Base-by-base conservation (phyloP, 1,140 invertebrate species). In the Drosophila bocki region DNA sequence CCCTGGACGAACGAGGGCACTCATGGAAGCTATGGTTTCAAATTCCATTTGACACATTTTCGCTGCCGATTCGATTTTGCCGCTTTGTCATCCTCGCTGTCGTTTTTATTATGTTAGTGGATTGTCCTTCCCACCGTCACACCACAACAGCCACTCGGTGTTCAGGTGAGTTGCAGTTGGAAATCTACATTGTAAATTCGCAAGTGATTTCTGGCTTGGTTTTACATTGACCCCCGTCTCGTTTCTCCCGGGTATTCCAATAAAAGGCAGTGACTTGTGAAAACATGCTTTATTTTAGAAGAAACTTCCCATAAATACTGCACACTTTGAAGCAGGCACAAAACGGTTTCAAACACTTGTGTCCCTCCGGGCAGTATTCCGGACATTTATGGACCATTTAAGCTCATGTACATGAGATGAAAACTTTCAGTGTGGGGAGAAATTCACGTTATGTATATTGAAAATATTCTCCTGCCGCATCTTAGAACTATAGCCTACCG, bases 1-100 rank as follows among this genome's bases (percentile, higher is more conserved):
- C 75, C 63, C 75, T 61, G 74, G 54, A 50, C 59, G 56, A 58
- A 44, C 61, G 63, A 42, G 42, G 63, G 60, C 41, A 29, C 41
- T 48, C 59, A 63, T 42, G 53, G 62, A 54, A 61, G 42, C 75
- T 37, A 70, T 59, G 67, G 70, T 78, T 80, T 87, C 60, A 67
- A 87, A 87, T 82, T 87, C 81, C 79, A 87, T 82, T 86, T 86
- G 76, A 77, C 84, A 87, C 83, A 87, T 87, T 83, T 77, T 70
- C 57, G 60, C 42, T n/a, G 22, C 19, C 69, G 53, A 71, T 78
- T 50, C 82, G 68, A 76, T 67, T 56, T 45, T 37, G 51, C 33
- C 33, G 39, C 65, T 48, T 78, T 74, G 64, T 78, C 72, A 53
- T 76, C 39, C 48, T 48, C 33, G 19, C 54, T 57, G 77, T 74